Percentiles rank a stretch among this genome's conserved stretches.
phyloP scores from a whole-genome alignment of 1,140 invertebrate species.

The Aphaenogaster ashmeadi region DNA sequence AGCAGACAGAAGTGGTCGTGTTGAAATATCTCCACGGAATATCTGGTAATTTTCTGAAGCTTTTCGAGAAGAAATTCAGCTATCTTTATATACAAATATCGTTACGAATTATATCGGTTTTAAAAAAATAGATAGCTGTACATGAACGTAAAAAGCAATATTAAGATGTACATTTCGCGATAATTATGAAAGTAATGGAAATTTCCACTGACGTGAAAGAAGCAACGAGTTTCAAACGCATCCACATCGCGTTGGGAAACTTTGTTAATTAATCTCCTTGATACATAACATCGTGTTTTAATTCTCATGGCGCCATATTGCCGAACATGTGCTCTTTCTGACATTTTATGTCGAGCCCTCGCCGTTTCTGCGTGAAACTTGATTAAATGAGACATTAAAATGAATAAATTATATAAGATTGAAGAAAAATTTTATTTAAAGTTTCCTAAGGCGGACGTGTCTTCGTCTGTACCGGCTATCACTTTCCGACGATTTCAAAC shows the following conservation, averaged over 20 bases:
- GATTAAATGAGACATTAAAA: slow-evolving; percentile 10
- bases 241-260: slow-evolving; percentile 8
- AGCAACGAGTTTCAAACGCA: slow-evolving; percentile 25
- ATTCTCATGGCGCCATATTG: slow-evolving; percentile 33
- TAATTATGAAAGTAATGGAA: slow-evolving; percentile 11
- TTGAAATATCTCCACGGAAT: not conserved
- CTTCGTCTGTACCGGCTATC: not conserved
- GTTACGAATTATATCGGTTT: not conserved
- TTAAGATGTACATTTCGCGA: not conserved
- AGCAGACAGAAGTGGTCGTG: not conserved
- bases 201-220: slow-evolving; percentile 33
- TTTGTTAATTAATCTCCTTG: slow-evolving; percentile 50
- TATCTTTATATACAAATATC: not conserved
- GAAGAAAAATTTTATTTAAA: not conserved
- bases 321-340: slow-evolving; percentile 7
- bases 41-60: not conserved
- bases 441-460: not conserved
- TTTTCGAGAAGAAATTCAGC: not conserved
- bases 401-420: not conserved
- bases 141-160: not conserved
- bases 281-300: slow-evolving; percentile 51
- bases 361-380: not conserved
- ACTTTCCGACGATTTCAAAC: not conserved
- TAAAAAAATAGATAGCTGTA: not conserved
- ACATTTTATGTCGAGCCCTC: not conserved